Evolutionary conservation across 2,888 invertebrate genomes (phyloP), one percentile per base, ranked within the genome.

Genomic region (Orchesellides sinensis): DNA sequence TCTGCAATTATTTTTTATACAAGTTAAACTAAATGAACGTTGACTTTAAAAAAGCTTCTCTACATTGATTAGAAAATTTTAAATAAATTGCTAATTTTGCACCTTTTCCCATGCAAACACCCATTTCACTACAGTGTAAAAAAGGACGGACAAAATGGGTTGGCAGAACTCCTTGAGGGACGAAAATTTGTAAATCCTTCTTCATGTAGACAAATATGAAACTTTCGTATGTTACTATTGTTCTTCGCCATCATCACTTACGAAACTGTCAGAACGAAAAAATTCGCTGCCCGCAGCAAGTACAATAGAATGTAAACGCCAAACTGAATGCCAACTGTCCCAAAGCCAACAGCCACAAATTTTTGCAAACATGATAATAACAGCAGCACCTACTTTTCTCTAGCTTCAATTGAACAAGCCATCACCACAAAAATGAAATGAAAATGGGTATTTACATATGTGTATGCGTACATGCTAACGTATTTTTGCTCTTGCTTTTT

Each of bases 61-160:
- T 27, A 14, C n/a, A 29, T 54, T 25, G 12, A 54, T 79, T 52
- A 54, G 23, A 73, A 23, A 68, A 49, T 49, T n/a, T 35, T 72
- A 59, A 69, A 45, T 40, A 77, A 52, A 25, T 29, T 35, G n/a
- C 27, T 12, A 59, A 29, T 59, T 68, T 35, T 52, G 12, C 52
- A 86, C 86, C 86, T 86, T 86, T 86, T 80, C 86, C 86, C 81
- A 86, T 84, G 63, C 86, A 86, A 65, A 86, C 77, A 63, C 86
- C 86, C 86, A 86, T 86, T 54, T 80, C 80, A 80, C 56, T 27
- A 80, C 29, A 73, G 23, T 73, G 35, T 54, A 54, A 54, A 65
- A 40, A 29, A 29, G 29, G 14, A 27, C 59, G 17, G 25, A 69
- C 29, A 61, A n/a, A n/a, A n/a, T n/a, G n/a, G n/a, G n/a, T n/a